Evolutionary conservation across 2,888 invertebrate genomes (phyloP).

Genomic region (Quadroppia sp.): DNA sequence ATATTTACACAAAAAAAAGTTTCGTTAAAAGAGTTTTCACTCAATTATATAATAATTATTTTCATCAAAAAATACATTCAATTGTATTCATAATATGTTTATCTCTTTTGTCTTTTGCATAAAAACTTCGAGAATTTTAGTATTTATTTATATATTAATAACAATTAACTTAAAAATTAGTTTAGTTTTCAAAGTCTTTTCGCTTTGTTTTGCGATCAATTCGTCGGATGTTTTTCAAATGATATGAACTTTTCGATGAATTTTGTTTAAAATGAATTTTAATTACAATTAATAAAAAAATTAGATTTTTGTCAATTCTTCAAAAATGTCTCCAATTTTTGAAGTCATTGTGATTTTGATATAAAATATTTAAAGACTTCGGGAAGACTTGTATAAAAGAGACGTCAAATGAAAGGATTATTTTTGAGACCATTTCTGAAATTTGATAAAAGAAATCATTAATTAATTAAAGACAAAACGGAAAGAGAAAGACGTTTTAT

Average conservation of each 20-base stretch:
- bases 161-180: neutral
- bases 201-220: neutral
- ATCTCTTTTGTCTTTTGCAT: neutral
- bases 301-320: neutral
- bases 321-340: neutral
- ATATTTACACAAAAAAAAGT: conserved; percentile 15
- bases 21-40: neutral
- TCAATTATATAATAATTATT: conserved; percentile 3
- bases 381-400: conserved; percentile 1
- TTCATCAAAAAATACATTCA: conserved; percentile 1
- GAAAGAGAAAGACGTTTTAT: neutral
- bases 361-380: conserved; percentile 16
- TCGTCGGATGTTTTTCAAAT: neutral
- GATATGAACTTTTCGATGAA: neutral
- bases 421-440: conserved; percentile 6
- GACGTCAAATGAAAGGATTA: neutral
- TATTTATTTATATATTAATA: neutral
- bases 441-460: neutral
- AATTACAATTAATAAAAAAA: neutral
- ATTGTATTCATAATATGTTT: neutral
- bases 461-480: neutral
- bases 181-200: neutral
- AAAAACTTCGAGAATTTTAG: neutral
- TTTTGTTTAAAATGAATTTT: neutral
- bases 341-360: neutral